Conservation (phyloP, 2,888 invertebrate species). For the Dioctria linearis region DNA sequence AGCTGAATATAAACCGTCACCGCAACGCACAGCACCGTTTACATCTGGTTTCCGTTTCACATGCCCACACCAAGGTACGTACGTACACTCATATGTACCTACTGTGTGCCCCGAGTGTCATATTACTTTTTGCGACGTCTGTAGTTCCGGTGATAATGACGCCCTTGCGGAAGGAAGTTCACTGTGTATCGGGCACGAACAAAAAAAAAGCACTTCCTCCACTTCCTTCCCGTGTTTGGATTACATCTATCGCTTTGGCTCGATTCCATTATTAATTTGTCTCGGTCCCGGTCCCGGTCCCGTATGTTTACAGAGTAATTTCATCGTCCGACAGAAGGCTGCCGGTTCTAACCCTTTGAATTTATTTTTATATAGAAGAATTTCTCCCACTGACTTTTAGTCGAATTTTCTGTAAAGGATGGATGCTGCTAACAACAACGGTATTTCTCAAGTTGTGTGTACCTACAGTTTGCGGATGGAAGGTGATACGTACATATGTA, state of each 20-base stretch:
- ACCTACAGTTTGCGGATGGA: neutral
- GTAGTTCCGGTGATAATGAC: slow-evolving; percentile 49
- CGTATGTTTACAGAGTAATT: neutral
- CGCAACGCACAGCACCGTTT: neutral
- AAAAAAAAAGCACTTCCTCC: slow-evolving; percentile 40
- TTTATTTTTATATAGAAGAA: slow-evolving; percentile 17
- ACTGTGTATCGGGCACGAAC: slow-evolving; percentile 7
- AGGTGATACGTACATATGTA: neutral
- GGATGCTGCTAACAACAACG: neutral
- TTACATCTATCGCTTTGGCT: slow-evolving; percentile 5
- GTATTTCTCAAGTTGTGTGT: neutral
- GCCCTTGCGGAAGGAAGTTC: slow-evolving; percentile 47
- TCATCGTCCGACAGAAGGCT: neutral
- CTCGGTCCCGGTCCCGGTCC: neutral
- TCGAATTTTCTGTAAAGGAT: neutral
- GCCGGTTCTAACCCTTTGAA: neutral
- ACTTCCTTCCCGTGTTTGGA: slow-evolving; percentile 36
- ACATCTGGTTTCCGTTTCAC: slow-evolving; percentile 47
- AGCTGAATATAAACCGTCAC: slow-evolving; percentile 14
- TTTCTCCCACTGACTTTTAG: neutral
- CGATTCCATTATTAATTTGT: slow-evolving; percentile 8
- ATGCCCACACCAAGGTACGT: slow-evolving; percentile 24
- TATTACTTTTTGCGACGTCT: slow-evolving; percentile 46
- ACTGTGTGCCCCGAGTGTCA: slow-evolving; percentile 14
- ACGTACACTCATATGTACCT: too few species aligned